These are phyloP conservation scores for Trididemnum miniatum DNA, from an alignment of 23 tunicate genomes.

Conservation along the genomic window DNA sequence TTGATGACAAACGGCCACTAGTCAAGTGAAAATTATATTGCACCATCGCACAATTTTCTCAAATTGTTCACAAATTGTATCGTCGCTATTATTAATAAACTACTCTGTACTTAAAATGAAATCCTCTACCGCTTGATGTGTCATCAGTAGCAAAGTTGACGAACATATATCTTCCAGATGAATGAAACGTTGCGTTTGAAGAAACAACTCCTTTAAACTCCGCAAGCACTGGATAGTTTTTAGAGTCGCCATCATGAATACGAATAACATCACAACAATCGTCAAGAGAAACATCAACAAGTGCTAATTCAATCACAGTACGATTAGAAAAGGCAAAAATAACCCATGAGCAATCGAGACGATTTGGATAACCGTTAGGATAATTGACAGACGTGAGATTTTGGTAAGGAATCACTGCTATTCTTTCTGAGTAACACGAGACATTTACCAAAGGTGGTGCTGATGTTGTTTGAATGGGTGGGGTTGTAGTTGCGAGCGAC, in stretches of 20 bases:
- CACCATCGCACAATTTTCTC: no score
- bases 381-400: neutral
- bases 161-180: neutral
- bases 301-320: neutral
- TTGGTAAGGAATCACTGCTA: neutral
- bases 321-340: neutral
- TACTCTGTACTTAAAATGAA: neutral
- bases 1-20: no score
- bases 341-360: neutral
- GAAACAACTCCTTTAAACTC: neutral
- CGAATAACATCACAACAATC: neutral
- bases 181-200: neutral
- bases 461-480: no score
- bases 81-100: no score
- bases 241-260: neutral
- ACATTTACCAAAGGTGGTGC: no score
- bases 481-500: neutral
- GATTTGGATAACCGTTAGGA: neutral
- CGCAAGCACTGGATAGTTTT: neutral
- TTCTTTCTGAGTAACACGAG: no score
- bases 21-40: no score
- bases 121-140: neutral
- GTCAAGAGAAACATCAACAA: slow-evolving; percentile 6
- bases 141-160: neutral
- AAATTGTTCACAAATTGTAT: no score